Percentiles rank a stretch among this genome's conserved stretches.
phyloP scores from a whole-genome alignment of 2,888 invertebrate species.

The Dolichomitus sp. region DNA sequence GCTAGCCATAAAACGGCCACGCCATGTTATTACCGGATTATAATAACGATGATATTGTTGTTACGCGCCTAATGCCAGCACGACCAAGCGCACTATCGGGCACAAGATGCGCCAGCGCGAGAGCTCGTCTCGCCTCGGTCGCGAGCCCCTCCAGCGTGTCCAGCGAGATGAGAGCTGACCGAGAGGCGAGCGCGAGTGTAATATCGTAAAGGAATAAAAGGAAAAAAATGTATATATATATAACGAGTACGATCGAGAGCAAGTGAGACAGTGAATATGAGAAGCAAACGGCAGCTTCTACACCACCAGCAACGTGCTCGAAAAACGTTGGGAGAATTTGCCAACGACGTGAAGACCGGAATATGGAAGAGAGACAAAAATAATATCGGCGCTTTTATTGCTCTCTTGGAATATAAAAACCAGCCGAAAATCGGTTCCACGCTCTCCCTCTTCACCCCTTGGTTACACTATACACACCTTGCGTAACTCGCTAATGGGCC shows the following conservation, averaged over 20 bases:
- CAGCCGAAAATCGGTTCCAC: constrained; percentile 63
- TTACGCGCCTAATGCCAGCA: constrained; percentile 78
- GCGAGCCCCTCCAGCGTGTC: background rate
- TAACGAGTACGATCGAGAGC: constrained; percentile 26
- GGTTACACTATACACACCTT: constrained; percentile 61
- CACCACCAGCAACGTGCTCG: background rate
- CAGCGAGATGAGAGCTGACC: background rate
- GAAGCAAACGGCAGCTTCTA: constrained; percentile 20
- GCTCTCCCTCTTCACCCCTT: constrained; percentile 46
- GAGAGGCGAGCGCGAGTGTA: background rate
- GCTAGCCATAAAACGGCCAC: constrained; percentile 72
- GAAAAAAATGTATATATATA: too few relatives aligned
- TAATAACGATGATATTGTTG: constrained; percentile 80
- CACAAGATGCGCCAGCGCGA: constrained; percentile 48
- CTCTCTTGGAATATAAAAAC: constrained; percentile 31
- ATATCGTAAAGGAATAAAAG: constrained; percentile 5
- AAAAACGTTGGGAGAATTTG: constrained; percentile 42
- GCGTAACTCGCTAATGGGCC: constrained; percentile 73
- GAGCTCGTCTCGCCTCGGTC: background rate
- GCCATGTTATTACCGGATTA: constrained; percentile 81
- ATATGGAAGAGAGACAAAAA: background rate
- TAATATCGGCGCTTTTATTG: constrained; percentile 2
- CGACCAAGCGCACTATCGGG: constrained; percentile 46
- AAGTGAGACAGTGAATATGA: constrained; percentile 26
- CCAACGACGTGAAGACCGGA: constrained; percentile 29